Evolutionary conservation across 2,113 vertebrate species (phyloP).

Genomic region (Pomatostomus ruficeps): DNA sequence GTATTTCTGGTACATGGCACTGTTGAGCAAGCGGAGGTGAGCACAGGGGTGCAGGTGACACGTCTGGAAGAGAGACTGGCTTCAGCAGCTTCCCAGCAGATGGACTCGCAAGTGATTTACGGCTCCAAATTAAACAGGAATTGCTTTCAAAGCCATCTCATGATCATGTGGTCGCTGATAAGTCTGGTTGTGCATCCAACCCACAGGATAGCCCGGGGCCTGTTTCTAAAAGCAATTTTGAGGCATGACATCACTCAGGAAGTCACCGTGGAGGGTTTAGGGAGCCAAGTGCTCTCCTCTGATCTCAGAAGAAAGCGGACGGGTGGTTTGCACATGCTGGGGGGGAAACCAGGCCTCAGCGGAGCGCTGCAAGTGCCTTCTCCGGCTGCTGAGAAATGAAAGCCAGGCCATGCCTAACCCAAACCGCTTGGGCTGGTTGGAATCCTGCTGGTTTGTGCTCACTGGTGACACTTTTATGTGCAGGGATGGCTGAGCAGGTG

Average conservation of each 20-base stretch:
- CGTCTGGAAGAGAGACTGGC: background rate
- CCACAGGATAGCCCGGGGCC: background rate
- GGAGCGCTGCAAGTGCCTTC: background rate
- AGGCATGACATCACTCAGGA: constrained; percentile 48
- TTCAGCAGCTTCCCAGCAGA: background rate
- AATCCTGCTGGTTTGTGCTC: background rate
- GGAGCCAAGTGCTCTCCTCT: background rate
- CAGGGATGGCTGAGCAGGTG: background rate
- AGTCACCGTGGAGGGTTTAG: background rate
- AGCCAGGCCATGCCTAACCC: background rate
- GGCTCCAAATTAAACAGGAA: background rate
- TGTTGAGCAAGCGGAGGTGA: background rate
- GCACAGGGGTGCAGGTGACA: background rate
- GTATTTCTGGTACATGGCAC: background rate
- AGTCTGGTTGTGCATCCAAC: background rate
- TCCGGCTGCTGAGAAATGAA: background rate
- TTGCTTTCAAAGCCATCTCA: constrained; percentile 17
- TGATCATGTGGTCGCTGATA: background rate
- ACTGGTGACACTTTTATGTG: background rate
- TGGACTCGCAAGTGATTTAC: background rate
- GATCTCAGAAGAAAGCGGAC: background rate
- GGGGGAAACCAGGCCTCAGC: background rate
- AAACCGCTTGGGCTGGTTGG: background rate
- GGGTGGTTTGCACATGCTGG: constrained; percentile 11
- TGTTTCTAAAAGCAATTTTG: background rate